Evolutionary conservation across 2,113 vertebrate genomes (phyloP).

Genomic region (Aptenodytes forsteri): DNA sequence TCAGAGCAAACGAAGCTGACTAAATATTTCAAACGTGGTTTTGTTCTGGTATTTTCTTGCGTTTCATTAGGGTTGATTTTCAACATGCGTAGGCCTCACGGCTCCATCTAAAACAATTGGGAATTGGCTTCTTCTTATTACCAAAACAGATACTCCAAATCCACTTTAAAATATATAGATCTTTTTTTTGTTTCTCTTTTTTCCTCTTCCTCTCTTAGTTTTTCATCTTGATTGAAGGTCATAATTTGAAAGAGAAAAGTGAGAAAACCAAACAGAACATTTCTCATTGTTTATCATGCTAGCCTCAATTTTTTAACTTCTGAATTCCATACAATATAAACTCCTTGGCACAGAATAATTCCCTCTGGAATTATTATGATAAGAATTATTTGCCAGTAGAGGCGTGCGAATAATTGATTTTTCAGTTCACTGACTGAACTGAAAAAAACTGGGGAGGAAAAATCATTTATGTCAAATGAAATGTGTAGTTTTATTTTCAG

Average conservation of each 20-base stretch:
- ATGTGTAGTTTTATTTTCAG: neutral
- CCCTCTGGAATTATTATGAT: neutral
- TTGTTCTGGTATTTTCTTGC: neutral
- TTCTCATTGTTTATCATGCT: neutral
- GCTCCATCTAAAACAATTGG: neutral
- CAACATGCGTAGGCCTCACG: neutral
- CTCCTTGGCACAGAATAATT: constrained; percentile 15
- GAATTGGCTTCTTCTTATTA: neutral
- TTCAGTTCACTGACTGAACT: constrained; percentile 5
- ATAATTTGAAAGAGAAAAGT: neutral
- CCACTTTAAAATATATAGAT: neutral
- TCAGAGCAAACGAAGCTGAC: neutral
- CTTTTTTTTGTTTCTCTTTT: neutral
- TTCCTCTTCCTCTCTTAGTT: neutral
- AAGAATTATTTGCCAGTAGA: constrained; percentile 17
- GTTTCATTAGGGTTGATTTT: neutral
- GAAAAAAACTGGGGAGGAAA: neutral
- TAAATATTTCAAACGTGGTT: neutral
- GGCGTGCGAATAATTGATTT: neutral
- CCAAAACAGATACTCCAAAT: neutral
- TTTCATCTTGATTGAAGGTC: neutral
- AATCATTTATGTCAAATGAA: neutral
- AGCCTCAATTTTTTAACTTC: neutral
- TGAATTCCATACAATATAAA: neutral
- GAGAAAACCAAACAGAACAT: neutral